A percentile compares a stretch with the other conserved stretches of the same genome.
Conservation (phyloP, 2,113 vertebrate genomes). For the Coracopsis vasa region DNA sequence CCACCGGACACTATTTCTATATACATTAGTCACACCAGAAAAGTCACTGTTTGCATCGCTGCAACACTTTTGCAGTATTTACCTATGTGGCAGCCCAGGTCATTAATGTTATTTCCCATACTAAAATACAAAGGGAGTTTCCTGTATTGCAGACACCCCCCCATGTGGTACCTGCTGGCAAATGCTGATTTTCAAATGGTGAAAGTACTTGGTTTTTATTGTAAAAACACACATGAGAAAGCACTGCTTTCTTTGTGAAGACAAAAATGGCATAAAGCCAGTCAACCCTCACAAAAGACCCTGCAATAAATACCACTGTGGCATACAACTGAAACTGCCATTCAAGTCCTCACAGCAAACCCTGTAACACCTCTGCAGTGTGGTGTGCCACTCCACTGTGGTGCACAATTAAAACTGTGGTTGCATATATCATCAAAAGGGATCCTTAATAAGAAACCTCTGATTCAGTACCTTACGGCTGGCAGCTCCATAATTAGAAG, state of each 20-base stretch:
- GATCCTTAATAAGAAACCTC: not conserved
- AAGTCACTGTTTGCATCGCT: not conserved
- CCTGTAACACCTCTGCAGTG: not conserved
- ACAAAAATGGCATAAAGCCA: not conserved
- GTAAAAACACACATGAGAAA: not conserved
- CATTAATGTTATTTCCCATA: not conserved
- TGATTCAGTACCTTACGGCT: not conserved
- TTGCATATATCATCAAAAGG: not conserved
- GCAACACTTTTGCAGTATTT: not conserved
- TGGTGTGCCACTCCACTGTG: not conserved
- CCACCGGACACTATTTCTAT: not conserved
- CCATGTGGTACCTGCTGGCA: slow-evolving; percentile 49
- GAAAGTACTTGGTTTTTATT: not conserved
- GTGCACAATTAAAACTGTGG: not conserved
- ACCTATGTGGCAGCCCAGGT: not conserved
- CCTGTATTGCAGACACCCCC: slow-evolving; percentile 47
- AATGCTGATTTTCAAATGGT: slow-evolving; percentile 30
- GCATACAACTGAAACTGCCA: not conserved
- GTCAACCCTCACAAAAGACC: not conserved
- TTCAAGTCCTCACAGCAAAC: not conserved
- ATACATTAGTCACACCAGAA: not conserved
- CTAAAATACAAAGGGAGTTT: not conserved
- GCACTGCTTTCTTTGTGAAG: not conserved
- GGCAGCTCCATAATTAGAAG: not conserved
- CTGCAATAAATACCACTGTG: not conserved